Conservation (phyloP, 2,113 vertebrate genomes). For the Ceyx melanurus region DNA sequence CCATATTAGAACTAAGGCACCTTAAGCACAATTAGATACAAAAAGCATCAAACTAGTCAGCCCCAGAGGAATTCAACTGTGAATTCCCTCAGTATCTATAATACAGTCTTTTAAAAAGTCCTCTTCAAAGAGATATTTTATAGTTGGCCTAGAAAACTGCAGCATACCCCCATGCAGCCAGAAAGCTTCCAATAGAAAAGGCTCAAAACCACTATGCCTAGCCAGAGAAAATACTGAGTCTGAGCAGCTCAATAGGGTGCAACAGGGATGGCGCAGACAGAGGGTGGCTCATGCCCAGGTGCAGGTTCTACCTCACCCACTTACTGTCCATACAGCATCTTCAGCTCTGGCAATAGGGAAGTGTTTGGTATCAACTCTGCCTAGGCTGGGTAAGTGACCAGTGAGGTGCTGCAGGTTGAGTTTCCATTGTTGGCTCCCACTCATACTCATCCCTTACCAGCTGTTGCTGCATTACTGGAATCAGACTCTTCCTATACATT, state of each 20-base stretch:
- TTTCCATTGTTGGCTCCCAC: background rate
- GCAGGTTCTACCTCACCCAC: background rate
- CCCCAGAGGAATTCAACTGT: background rate
- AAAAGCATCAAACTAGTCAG: background rate
- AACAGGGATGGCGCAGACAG: background rate
- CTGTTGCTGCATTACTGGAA: background rate
- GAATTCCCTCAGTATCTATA: background rate
- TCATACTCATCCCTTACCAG: background rate
- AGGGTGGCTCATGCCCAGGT: background rate
- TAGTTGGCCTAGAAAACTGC: background rate
- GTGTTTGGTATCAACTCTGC: background rate
- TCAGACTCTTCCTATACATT: background rate
- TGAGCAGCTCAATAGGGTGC: background rate
- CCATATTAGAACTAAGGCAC: background rate
- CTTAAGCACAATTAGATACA: background rate
- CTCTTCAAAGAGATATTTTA: background rate
- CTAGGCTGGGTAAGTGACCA: background rate
- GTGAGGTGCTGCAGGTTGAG: rapidly evolving
- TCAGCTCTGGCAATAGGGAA: background rate
- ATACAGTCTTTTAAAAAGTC: background rate
- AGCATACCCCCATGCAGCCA: background rate
- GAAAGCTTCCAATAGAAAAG: background rate
- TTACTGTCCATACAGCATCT: background rate
- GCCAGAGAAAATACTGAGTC: background rate
- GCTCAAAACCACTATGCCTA: rapidly evolving